Percentiles rank a stretch among this genome's conserved stretches.
Evolutionary conservation across 1,140 invertebrate species (phyloP).

Genomic region (Diabrotica undecimpunctata): DNA sequence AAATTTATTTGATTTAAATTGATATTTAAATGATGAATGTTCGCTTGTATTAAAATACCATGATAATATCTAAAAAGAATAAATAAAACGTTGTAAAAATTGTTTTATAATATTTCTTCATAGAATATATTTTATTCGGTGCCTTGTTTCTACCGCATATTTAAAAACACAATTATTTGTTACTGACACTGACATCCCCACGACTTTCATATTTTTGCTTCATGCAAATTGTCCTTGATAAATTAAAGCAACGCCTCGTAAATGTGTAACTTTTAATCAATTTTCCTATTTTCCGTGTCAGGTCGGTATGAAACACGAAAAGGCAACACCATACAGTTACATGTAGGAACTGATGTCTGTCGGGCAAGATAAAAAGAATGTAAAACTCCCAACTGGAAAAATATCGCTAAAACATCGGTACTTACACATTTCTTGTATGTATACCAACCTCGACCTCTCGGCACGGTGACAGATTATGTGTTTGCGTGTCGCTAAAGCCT

Average conservation of each 20-base stretch:
- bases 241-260: neutral
- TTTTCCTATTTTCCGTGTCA: neutral
- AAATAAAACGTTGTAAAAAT: too few species aligned
- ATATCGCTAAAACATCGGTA: conserved; percentile 17
- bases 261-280: neutral
- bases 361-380: conserved; percentile 2
- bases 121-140: too few species aligned
- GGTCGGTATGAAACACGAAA: neutral
- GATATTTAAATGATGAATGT: too few species aligned
- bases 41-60: too few species aligned
- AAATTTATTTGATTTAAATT: too few species aligned
- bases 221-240: neutral
- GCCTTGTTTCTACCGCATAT: too few species aligned
- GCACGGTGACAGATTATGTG: conserved; percentile 16
- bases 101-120: too few species aligned
- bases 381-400: neutral
- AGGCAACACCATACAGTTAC: neutral
- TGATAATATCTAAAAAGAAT: too few species aligned
- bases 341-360: neutral
- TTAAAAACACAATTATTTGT: too few species aligned
- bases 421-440: conserved; percentile 7
- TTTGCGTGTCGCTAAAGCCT: conserved; percentile 16
- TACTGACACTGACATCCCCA: too few species aligned
- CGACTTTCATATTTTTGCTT: neutral
- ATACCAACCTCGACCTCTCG: conserved; percentile 6